Evolutionary conservation across 2,797 vertebrate genomes (phyloP), one percentile per base, ranked within the genome.

Genomic region (Sorex maritimensis): DNA sequence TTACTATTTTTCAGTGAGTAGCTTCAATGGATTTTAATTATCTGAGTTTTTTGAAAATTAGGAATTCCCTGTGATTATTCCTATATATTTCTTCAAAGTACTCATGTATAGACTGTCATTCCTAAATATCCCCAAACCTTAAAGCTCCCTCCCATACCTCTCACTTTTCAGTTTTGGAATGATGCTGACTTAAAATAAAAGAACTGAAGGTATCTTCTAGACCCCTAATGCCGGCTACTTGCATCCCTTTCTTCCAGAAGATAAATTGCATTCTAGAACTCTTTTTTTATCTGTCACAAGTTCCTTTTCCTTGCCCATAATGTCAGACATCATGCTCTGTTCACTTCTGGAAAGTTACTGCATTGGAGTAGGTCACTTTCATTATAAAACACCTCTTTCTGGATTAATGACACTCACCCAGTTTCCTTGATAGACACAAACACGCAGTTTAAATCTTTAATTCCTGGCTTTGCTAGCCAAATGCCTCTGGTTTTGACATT

Each of bases 1-100:
- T 93, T 88, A 11, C 13, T 78, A 19, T 81, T 90, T 67, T 88
- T 52, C 44, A 91, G 15, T 81, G 86, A 77, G 88, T 67, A 81
- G 2, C 77, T 80, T 7, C 67, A 63, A 21, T 71, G 38, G 41
- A 71, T 94, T 87, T 5, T 83, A 67, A 4, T 77, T 63, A 34
- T 74, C 5, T 24, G 55, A 68, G 49, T 86, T 81, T 38, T 90
- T 82, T 86, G 38, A 88, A 49, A 75, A 55, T 75, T 74, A 72
- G 79, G 15, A 46, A 49, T 55, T 13, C 26, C 74, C 88, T 75
- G 9, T 84, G 14, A 30, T 82, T 79, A 46, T 83, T 34, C 86
- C 86, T 44, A 58, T 77, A 44, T 79, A 19, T 46, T 83, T 90
- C n/a, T 85, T 90, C 55, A 41, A 49, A 88, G 14, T 13, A 17